phyloP scores from a whole-genome alignment of 2,888 invertebrate genomes.

The Diadegma fenestrale region DNA sequence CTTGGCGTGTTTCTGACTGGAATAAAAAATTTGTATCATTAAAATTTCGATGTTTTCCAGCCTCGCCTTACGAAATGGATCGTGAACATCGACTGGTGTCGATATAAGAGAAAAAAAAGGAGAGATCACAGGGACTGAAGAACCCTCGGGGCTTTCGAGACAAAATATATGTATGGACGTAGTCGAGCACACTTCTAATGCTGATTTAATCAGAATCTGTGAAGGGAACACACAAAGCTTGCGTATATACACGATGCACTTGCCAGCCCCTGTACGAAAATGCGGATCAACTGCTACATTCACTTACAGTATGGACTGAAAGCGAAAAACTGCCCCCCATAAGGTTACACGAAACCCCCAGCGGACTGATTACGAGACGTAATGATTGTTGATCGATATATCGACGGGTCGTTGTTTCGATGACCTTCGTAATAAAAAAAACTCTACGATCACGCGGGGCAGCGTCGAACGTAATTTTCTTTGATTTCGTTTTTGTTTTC shows the following conservation, averaged over 20 bases:
- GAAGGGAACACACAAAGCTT: slow-evolving; percentile 56
- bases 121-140: slow-evolving; percentile 51
- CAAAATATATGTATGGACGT: slow-evolving; percentile 66
- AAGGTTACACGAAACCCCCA: not conserved
- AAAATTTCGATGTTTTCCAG: not conserved
- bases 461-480: not conserved
- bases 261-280: slow-evolving; percentile 29
- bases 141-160: slow-evolving; percentile 68
- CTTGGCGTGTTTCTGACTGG: not conserved
- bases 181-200: slow-evolving; percentile 76
- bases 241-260: slow-evolving; percentile 45
- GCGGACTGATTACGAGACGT: slow-evolving; percentile 4
- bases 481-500: not conserved
- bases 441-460: not conserved
- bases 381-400: not conserved
- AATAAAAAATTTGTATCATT: not conserved
- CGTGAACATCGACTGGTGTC: slow-evolving; percentile 79
- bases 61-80: slow-evolving; percentile 75
- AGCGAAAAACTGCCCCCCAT: slow-evolving; percentile 11
- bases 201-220: slow-evolving; percentile 83
- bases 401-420: not conserved
- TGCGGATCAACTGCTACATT: slow-evolving; percentile 26
- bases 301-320: not conserved
- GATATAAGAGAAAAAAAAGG: slow-evolving; percentile 74
- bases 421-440: not conserved